These are phyloP conservation scores for Temnothorax nylanderi DNA, from an alignment of 1,140 invertebrate genomes.

Conservation along the genomic window DNA sequence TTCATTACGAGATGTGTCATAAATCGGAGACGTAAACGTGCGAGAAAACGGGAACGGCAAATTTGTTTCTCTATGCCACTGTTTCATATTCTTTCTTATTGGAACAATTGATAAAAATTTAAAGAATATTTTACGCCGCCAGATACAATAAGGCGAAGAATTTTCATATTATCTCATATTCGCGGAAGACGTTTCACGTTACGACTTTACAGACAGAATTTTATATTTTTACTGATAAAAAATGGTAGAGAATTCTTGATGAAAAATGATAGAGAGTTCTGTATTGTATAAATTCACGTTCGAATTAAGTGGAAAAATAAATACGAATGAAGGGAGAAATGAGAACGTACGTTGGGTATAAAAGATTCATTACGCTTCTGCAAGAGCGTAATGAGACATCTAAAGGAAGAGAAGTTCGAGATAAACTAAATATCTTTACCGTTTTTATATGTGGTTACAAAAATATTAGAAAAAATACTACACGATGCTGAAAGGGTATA, in stretches of 20 bases:
- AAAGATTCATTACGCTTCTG: constrained; percentile 20
- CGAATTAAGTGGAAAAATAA: constrained; percentile 31
- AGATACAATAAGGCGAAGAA: not conserved
- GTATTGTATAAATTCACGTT: constrained; percentile 11
- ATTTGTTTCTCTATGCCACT: not conserved
- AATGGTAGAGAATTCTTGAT: not conserved
- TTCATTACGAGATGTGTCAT: constrained; percentile 16
- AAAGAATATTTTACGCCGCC: not conserved
- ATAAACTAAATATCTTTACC: not conserved
- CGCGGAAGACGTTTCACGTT: not conserved
- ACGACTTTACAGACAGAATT: constrained; percentile 26
- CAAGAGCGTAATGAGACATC: not conserved
- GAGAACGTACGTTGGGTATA: not conserved
- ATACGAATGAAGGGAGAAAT: constrained; percentile 12
- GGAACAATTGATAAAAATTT: constrained; percentile 28
- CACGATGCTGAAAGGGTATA: not conserved
- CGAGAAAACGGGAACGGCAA: too few species aligned
- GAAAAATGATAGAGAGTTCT: not conserved
- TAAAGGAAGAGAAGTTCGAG: not conserved
- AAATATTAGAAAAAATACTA: not conserved
- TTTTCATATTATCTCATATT: constrained; percentile 19
- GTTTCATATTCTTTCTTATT: constrained; percentile 17
- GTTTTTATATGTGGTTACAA: not conserved
- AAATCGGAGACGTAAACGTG: not conserved
- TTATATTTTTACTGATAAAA: constrained; percentile 32